Percentiles rank a stretch among this genome's conserved stretches.
These are phyloP conservation scores for Triplophysa tibetana DNA, from an alignment of 2,113 vertebrate species.

Conservation along the genomic window DNA sequence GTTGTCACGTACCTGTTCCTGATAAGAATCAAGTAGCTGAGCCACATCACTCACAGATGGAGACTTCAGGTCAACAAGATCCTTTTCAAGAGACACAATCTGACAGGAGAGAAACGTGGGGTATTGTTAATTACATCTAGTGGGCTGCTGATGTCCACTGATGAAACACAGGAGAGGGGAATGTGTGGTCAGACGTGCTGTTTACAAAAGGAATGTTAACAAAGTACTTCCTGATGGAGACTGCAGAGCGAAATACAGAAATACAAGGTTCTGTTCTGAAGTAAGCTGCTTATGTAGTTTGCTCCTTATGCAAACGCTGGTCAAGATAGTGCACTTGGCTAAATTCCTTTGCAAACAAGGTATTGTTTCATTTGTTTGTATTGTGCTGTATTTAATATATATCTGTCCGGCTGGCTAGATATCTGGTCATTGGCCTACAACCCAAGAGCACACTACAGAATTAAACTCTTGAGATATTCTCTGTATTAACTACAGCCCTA, in stretches of 20 bases:
- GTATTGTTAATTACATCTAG: neutral
- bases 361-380: too few relatives aligned
- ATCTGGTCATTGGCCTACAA: too few relatives aligned
- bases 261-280: constrained; percentile 1
- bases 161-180: neutral
- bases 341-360: too few relatives aligned
- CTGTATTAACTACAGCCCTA: neutral
- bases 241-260: neutral
- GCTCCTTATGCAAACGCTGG: too few relatives aligned
- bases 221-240: constrained; percentile 3
- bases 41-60: constrained; percentile 80
- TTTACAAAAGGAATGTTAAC: constrained; percentile 2
- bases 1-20: constrained; percentile 77
- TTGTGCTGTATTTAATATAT: too few relatives aligned
- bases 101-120: constrained; percentile 57
- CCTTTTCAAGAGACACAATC: constrained; percentile 84
- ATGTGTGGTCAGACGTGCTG: neutral
- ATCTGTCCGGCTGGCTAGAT: too few relatives aligned
- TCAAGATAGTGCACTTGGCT: too few relatives aligned
- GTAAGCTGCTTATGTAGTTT: neutral
- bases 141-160: neutral
- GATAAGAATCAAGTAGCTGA: constrained; percentile 81
- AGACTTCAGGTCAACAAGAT: constrained; percentile 82
- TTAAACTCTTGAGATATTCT: neutral
- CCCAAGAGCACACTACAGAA: too few relatives aligned